A percentile compares a stretch with the other conserved stretches of the same genome.
Conservation (phyloP, 2,113 vertebrate genomes). For the Nanorana parkeri region DNA sequence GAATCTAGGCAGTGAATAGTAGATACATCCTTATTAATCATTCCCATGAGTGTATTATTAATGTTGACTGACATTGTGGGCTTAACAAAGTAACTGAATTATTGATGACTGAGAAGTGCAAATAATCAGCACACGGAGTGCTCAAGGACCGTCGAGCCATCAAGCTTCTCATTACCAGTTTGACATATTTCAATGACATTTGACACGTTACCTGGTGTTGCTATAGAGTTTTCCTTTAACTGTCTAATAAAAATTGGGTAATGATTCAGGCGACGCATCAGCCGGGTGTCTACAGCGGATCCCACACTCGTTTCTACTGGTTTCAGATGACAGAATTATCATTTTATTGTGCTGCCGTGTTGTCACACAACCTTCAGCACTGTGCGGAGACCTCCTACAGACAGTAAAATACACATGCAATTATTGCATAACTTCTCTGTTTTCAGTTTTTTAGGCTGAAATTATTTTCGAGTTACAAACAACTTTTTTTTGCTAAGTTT, state of each 20-base stretch:
- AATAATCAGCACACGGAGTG: background rate
- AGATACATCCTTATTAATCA: background rate
- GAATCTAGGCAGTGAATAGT: background rate
- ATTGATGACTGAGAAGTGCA: background rate
- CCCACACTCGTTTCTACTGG: background rate
- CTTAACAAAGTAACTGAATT: background rate
- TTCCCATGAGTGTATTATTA: background rate
- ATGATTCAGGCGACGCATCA: constrained; percentile 8
- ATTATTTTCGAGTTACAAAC: too few relatives aligned
- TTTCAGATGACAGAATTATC: constrained; percentile 10
- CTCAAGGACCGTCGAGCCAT: background rate
- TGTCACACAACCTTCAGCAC: too few relatives aligned
- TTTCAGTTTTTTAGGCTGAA: too few relatives aligned
- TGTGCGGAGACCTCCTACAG: too few relatives aligned
- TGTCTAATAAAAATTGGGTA: background rate
- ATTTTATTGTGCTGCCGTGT: background rate
- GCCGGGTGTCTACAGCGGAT: background rate
- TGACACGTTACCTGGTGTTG: background rate
- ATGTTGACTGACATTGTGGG: background rate
- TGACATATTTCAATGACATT: constrained; percentile 33
- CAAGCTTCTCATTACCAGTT: constrained; percentile 5
- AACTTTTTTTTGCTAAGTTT: too few relatives aligned
- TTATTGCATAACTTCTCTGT: too few relatives aligned
- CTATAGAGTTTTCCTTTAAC: background rate
- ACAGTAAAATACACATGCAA: too few relatives aligned